phyloP scores from a whole-genome alignment of 2,797 vertebrate genomes.

The Sebastes steindachneri region DNA sequence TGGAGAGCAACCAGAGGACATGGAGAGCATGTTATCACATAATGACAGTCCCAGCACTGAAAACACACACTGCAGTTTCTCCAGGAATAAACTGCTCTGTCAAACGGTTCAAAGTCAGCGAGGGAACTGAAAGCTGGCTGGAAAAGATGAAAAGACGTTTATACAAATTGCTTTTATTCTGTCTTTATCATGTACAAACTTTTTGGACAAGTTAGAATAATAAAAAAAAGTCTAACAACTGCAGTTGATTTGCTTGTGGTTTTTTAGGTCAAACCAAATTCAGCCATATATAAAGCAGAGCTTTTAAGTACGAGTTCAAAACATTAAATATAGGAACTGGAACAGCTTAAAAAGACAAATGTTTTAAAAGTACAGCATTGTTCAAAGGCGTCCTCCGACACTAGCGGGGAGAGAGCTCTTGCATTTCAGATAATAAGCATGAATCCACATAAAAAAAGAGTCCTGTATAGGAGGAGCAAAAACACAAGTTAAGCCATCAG shows the following conservation, averaged over 20 bases:
- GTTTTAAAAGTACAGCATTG: constrained; percentile 72
- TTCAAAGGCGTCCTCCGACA: constrained; percentile 68
- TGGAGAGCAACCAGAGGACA: constrained; percentile 34
- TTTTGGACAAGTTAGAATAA: constrained; percentile 54
- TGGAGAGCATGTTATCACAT: constrained; percentile 49
- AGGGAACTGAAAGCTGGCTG: constrained; percentile 12
- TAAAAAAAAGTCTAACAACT: constrained; percentile 34
- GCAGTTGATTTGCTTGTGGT: constrained; percentile 44
- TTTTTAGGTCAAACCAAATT: constrained; percentile 60
- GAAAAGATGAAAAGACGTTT: constrained; percentile 12
- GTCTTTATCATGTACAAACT: constrained; percentile 69
- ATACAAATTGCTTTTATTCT: constrained; percentile 72
- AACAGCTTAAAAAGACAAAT: constrained; percentile 73
- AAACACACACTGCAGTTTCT: constrained; percentile 31
- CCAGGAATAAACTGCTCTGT: constrained; percentile 55
- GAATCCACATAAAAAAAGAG: constrained; percentile 70
- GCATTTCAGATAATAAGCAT: constrained; percentile 77
- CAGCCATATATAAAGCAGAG: constrained; percentile 52
- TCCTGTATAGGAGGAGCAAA: constrained; percentile 69
- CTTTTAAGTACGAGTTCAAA: constrained; percentile 69
- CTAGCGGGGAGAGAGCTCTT: constrained; percentile 64
- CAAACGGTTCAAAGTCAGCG: not conserved
- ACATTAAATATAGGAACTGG: constrained; percentile 78
- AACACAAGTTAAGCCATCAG: constrained; percentile 75
- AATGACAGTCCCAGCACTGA: constrained; percentile 57